Conservation (phyloP, 2,888 invertebrate species). For the Diabrotica balteata region DNA sequence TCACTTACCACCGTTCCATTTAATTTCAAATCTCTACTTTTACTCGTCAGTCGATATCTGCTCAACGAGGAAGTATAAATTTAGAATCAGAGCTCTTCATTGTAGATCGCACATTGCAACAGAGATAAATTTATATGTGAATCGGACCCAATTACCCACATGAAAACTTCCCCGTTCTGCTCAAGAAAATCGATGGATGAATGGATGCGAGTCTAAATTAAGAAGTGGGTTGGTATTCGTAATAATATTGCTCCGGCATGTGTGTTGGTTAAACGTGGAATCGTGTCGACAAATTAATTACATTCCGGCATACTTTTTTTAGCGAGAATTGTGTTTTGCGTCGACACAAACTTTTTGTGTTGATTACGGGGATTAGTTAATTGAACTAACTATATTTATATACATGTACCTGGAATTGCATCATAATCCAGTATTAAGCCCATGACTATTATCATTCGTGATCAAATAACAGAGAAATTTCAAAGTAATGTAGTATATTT, state of each 20-base stretch:
- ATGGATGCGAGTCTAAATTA: slow-evolving; percentile 11
- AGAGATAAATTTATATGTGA: slow-evolving; percentile 5
- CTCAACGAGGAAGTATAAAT: slow-evolving; percentile 11
- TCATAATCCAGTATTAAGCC: no score
- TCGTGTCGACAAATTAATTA: no score
- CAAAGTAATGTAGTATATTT: no score
- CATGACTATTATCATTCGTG: no score
- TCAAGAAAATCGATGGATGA: slow-evolving; percentile 4
- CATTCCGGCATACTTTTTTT: not conserved
- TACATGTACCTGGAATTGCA: no score
- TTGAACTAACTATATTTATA: no score
- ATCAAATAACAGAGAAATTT: no score
- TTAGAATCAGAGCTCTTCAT: slow-evolving; percentile 5
- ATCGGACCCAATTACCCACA: slow-evolving; percentile 2
- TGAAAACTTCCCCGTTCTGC: slow-evolving; percentile 3
- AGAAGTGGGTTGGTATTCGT: slow-evolving; percentile 6
- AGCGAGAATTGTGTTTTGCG: not conserved
- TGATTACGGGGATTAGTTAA: no score
- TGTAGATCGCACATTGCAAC: slow-evolving; percentile 1
- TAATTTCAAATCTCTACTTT: no score
- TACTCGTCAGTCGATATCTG: not conserved
- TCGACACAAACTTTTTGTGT: no score
- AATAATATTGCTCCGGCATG: not conserved
- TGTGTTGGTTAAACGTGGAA: not conserved
- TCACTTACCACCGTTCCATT: no score